Evolutionary conservation across 2,113 vertebrate species (phyloP).

Genomic region (Corydoras maculifer): DNA sequence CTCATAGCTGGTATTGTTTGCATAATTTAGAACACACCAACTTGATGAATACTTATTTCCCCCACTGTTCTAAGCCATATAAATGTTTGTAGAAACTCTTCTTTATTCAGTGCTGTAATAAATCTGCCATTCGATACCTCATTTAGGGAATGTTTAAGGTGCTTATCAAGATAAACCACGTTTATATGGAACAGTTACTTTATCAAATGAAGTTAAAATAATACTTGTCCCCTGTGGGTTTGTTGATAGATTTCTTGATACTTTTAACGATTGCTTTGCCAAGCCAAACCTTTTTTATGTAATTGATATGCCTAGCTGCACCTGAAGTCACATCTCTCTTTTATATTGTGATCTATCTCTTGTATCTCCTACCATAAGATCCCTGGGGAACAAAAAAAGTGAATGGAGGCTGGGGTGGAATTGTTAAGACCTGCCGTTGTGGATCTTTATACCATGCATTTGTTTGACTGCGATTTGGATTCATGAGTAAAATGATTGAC

Average conservation of each 20-base stretch:
- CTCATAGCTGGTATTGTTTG: too few relatives aligned
- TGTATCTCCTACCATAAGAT: slow-evolving; percentile 4
- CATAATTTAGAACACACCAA: too few relatives aligned
- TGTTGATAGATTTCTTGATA: neutral
- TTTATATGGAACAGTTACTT: too few relatives aligned
- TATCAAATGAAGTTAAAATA: neutral
- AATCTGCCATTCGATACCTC: too few relatives aligned
- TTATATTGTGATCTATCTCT: slow-evolving; percentile 22
- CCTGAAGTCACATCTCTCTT: neutral
- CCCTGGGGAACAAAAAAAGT: slow-evolving; percentile 32
- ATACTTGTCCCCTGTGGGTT: neutral
- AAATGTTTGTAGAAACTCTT: too few relatives aligned
- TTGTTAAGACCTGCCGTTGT: slow-evolving; percentile 48
- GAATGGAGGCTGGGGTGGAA: slow-evolving; percentile 46
- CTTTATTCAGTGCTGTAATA: too few relatives aligned
- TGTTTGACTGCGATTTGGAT: slow-evolving; percentile 56
- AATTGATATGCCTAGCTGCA: neutral
- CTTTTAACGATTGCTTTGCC: neutral
- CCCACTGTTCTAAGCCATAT: too few relatives aligned
- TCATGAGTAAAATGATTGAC: slow-evolving; percentile 62
- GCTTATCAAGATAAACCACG: neutral
- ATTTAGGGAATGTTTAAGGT: neutral
- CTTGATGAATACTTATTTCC: too few relatives aligned
- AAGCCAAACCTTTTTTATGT: neutral
- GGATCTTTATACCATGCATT: slow-evolving; percentile 46